These are phyloP conservation scores for Plotosus lineatus DNA, from an alignment of 2,113 vertebrate genomes.

Conservation along the genomic window DNA sequence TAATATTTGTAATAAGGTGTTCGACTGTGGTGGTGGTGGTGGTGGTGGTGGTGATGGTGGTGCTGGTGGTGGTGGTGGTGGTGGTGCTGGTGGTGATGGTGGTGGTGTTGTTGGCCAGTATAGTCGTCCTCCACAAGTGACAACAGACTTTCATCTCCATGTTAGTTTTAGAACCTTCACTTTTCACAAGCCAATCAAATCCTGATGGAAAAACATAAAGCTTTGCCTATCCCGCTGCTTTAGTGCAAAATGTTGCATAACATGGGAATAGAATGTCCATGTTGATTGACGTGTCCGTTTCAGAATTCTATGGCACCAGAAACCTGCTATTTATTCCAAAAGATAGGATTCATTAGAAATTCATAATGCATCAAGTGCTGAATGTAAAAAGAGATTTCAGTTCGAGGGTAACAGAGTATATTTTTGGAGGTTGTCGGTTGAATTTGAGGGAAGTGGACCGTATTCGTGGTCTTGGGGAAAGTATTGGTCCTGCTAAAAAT, in stretches of 20 bases:
- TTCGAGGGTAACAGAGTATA: too few relatives aligned
- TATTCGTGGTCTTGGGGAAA: too few relatives aligned
- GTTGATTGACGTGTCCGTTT: background rate
- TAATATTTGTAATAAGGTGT: too few relatives aligned
- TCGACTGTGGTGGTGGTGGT: background rate
- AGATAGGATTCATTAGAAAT: background rate
- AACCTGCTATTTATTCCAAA: background rate
- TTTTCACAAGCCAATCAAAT: background rate
- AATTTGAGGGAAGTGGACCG: too few relatives aligned
- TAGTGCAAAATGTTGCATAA: background rate
- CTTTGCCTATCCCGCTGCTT: background rate
- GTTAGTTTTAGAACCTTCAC: background rate
- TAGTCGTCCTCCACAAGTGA: background rate
- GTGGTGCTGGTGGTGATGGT: background rate
- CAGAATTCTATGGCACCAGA: background rate
- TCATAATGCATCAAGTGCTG: background rate
- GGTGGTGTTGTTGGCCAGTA: too few relatives aligned
- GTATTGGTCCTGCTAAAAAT: too few relatives aligned
- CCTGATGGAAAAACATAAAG: background rate
- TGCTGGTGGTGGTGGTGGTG: background rate
- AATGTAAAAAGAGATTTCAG: too few relatives aligned
- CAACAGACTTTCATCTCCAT: background rate
- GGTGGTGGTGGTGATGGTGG: background rate
- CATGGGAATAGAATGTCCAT: background rate
- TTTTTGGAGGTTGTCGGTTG: too few relatives aligned